These are phyloP conservation scores for Psephotus haematonotus DNA, from an alignment of 2,113 vertebrate genomes.

Conservation along the genomic window DNA sequence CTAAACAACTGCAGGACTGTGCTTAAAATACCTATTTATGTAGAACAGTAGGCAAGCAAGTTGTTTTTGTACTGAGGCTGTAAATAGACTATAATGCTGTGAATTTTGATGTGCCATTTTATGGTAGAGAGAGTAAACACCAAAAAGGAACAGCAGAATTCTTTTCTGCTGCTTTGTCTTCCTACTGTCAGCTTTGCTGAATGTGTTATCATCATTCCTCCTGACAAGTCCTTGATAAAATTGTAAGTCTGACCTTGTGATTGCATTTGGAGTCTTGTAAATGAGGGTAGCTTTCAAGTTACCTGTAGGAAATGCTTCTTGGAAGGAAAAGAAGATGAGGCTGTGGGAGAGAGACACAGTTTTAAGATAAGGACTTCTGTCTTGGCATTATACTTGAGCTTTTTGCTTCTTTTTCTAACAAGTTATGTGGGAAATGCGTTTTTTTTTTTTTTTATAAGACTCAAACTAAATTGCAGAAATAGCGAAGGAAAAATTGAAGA, in stretches of 20 bases:
- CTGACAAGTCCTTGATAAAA: neutral
- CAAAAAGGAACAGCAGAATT: neutral
- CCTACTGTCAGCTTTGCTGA: neutral
- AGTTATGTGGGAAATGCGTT: neutral
- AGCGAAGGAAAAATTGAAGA: neutral
- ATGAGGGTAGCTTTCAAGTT: neutral
- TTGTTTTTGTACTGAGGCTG: neutral
- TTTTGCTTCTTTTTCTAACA: neutral
- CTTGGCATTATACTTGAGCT: neutral
- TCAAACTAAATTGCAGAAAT: neutral
- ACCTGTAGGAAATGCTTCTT: neutral
- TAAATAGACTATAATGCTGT: neutral
- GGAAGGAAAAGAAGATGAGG: neutral
- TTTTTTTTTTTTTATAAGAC: neutral
- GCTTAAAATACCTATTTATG: neutral
- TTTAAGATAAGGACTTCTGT: neutral
- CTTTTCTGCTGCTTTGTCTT: neutral
- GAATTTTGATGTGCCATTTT: neutral
- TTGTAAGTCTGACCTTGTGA: neutral
- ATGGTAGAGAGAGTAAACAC: neutral
- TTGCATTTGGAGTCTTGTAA: neutral
- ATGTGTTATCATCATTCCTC: neutral
- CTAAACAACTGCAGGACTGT: slow-evolving; percentile 16
- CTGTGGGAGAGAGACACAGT: neutral
- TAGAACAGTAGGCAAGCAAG: neutral